A percentile compares a stretch with the other conserved stretches of the same genome.
Evolutionary conservation across 2,113 vertebrate species (phyloP).

Genomic region (Phycodurus eques): DNA sequence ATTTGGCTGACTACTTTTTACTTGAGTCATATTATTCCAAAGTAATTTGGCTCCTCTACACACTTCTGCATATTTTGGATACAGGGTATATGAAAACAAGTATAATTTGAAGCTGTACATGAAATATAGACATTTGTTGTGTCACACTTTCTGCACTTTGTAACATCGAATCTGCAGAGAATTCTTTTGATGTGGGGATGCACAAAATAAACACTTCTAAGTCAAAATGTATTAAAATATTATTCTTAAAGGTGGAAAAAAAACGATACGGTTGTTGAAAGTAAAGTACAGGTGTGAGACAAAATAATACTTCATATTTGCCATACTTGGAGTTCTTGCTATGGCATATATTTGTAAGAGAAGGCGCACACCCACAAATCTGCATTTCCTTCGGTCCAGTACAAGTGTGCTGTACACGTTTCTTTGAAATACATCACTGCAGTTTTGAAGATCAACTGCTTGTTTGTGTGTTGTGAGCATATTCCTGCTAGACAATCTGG

Average conservation of each 20-base stretch:
- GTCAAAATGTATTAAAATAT: background rate
- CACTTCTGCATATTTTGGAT: too few relatives aligned
- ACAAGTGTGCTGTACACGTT: background rate
- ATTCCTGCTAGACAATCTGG: constrained; percentile 79
- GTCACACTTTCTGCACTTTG: background rate
- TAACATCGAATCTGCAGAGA: background rate
- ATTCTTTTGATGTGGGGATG: background rate
- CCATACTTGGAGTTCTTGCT: constrained; percentile 15
- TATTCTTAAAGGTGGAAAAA: background rate
- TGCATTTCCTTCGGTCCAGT: background rate
- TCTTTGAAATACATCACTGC: constrained; percentile 10
- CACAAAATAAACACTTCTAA: background rate
- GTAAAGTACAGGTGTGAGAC: constrained; percentile 1
- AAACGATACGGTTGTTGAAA: background rate
- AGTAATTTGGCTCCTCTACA: too few relatives aligned
- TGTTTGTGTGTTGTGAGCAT: background rate
- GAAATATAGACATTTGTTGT: too few relatives aligned
- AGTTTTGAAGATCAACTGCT: background rate
- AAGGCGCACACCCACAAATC: constrained; percentile 2
- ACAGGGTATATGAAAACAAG: too few relatives aligned
- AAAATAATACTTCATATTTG: constrained; percentile 64
- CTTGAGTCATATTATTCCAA: too few relatives aligned
- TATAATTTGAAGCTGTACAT: too few relatives aligned
- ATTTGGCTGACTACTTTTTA: too few relatives aligned
- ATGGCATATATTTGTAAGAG: constrained; percentile 39